Evolutionary conservation across 2,888 invertebrate species (phyloP), one percentile per base, ranked within the genome.

Genomic region (Pardosa pseudoannulata): DNA sequence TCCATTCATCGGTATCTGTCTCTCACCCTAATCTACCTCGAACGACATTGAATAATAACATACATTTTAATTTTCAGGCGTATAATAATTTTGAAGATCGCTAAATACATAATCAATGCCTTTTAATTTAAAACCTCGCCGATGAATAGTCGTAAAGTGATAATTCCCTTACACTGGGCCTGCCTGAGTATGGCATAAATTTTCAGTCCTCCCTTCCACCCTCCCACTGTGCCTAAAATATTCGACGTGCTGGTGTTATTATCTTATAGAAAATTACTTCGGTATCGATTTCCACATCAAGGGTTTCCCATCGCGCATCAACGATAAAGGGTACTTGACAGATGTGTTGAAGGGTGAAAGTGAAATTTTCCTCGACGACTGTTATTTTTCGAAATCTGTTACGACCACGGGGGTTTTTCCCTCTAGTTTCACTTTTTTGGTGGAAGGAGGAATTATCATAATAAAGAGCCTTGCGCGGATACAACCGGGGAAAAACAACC

Each of bases 221-320:
- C 23, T 2, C 56, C 56, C 23, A 23, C 56, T 23, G 56, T 56
- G 23, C 23, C 2, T 56, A 56, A 56, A 56, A 23, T 2, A 19
- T 56, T 5, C 23, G 23, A 23, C 56, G 5, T 23, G 56, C 23
- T n/a, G 56, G 23, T 23, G 23, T n/a, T 56, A 56, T 56, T 56
- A 56, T 23, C 3, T 56, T 56, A 56, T 23, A 56, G 56, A 56
- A 56, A 56, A 56, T 56, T 56, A 23, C 56, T 56, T 56, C 1
- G 5, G 5, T 56, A 56, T 56, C 23, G 56, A 56, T 56, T 56
- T 56, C 1, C 5, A 11, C 56, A 56, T 56, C 46, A 46, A 46
- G 46, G 16, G 36, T 36, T 36, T 36, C 11, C 36, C n/a, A 46
- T 46, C 46, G 2, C n/a, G 2, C n/a, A 46, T 46, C 46, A 46